phyloP scores from a whole-genome alignment of 2,113 vertebrate genomes.

The Dipodomys spectabilis region DNA sequence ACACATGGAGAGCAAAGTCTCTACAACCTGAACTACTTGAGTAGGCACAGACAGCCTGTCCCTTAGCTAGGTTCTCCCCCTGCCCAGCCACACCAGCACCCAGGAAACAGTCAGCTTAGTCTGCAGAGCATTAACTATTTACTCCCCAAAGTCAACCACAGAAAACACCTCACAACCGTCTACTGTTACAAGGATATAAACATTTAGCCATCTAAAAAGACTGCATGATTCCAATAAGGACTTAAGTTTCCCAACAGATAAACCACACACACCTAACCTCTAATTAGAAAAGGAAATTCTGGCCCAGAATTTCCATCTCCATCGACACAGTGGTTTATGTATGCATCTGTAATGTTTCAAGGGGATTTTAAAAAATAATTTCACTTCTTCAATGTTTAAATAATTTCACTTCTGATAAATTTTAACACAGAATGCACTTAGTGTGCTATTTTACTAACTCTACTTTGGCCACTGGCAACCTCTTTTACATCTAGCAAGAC shows the following conservation, averaged over 20 bases:
- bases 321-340: not conserved
- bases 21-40: not conserved
- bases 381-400: not conserved
- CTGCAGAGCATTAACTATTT: not conserved
- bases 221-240: constrained; percentile 33
- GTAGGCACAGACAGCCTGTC: not conserved
- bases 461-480: no score
- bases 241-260: not conserved
- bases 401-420: not conserved
- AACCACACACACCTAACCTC: not conserved
- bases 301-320: not conserved
- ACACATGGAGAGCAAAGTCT: not conserved
- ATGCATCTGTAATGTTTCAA: not conserved
- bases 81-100: no score
- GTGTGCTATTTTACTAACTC: constrained; percentile 7
- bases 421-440: not conserved
- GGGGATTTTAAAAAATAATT: not conserved
- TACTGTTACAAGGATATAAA: not conserved
- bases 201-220: constrained; percentile 10
- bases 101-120: not conserved
- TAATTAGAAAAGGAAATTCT: not conserved
- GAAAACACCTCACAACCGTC: not conserved
- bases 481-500: no score
- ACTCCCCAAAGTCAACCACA: not conserved
- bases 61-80: not conserved